Evolutionary conservation across 2,888 invertebrate genomes (phyloP), one percentile per base, ranked within the genome.

Genomic region (Priocnemis perturbator): DNA sequence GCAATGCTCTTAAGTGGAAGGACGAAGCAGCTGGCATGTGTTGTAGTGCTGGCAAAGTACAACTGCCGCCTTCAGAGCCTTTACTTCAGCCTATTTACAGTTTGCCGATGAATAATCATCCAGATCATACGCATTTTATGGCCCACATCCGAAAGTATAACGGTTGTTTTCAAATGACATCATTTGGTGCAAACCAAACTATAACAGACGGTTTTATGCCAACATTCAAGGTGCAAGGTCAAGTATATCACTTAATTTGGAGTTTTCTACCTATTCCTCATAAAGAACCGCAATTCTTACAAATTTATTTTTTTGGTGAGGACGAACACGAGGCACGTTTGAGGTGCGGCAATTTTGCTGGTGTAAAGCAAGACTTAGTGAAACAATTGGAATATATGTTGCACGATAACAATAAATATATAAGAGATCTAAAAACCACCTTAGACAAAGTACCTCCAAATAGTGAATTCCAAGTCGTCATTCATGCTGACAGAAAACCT

Each of bases 21-120:
- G 81, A 81, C 73, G 87, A 89, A 86, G 73, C 86, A 57, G 76
- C 81, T 77, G 89, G 86, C 77, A 83, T 89, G 81, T 89, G 87
- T 78, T 89, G 87, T 81, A 81, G 84, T 64, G 82, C 76, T 74
- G 87, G 87, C 69, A 88, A 89, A 85, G 85, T 89, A 70, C 82
- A 83, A 83, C 81, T 89, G 78, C 76, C 83, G 74, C 77, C 77
- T 83, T 85, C 87, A 66, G 85, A 88, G 76, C 87, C 87, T 78
- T 79, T 87, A 79, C 52, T 17, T 66, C n/a, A n/a, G n/a, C n/a
- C n/a, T n/a, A n/a, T n/a, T n/a, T n/a, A n/a, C n/a, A 48, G 64
- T 3, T 20, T 69, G n/a, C 23, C 71, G 23, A 17, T 64, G 21
- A 62, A 64, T 3, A 20, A 60, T 26, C 14, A 55, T 50, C 15